These are phyloP conservation scores for Syngnathus scovelli DNA, from an alignment of 2,113 vertebrate species.

Conservation along the genomic window DNA sequence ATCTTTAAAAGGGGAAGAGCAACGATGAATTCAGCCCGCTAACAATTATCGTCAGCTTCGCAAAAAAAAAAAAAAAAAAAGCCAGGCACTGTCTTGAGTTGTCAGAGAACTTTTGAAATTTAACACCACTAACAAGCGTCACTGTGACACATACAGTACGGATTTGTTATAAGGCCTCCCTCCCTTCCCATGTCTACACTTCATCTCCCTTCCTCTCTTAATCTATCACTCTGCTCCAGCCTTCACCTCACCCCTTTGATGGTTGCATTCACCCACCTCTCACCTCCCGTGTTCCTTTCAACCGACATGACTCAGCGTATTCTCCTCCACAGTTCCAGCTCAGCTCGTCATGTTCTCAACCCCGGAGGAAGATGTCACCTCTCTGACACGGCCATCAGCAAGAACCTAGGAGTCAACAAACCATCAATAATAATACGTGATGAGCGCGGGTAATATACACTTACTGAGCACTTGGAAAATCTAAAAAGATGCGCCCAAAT, in stretches of 20 bases:
- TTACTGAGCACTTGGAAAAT: not conserved
- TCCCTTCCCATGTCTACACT: constrained; percentile 16
- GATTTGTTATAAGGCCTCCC: not conserved
- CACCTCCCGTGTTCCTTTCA: constrained; percentile 13
- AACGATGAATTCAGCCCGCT: not conserved
- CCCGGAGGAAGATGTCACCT: constrained; percentile 8
- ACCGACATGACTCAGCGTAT: constrained; percentile 43
- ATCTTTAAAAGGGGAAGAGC: not conserved
- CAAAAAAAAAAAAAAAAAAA: not conserved
- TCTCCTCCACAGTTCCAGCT: constrained; percentile 20
- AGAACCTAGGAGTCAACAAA: not conserved
- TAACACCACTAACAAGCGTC: not conserved
- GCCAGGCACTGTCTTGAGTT: not conserved
- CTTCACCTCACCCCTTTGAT: not conserved
- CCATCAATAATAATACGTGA: not conserved
- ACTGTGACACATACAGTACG: not conserved
- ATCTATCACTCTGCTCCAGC: constrained; percentile 4
- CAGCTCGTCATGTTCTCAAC: constrained; percentile 11
- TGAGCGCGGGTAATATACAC: not conserved
- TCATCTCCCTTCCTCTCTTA: constrained; percentile 2
- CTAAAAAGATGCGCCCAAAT: not conserved
- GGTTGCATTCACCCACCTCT: constrained; percentile 7
- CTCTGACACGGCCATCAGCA: constrained; percentile 4
- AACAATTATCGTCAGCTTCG: not conserved
- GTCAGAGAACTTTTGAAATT: not conserved